Evolutionary conservation across 2,797 vertebrate genomes (phyloP), one percentile per base, ranked within the genome.

Genomic region (Cyprinodon diabolis): DNA sequence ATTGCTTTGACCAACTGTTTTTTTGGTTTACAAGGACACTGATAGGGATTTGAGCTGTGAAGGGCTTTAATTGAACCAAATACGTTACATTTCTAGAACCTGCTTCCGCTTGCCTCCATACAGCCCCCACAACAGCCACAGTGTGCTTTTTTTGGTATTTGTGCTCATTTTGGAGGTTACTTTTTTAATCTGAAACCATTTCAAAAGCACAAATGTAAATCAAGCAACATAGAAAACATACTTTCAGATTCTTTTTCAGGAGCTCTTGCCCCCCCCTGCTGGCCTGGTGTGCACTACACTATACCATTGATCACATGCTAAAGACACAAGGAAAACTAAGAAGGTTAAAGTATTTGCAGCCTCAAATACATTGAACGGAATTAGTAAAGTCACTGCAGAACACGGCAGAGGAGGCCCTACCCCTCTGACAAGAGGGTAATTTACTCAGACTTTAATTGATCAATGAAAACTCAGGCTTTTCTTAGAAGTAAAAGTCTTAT

Each of bases 51-150:
- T 69, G 30, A 52, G 70, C 48, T 66, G 45, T 83, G 43, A 87
- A 93, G 93, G 90, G 83, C 87, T 92, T 92, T 92, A 84, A 93
- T 93, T 91, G 92, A 90, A 85, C 82, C 71, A 58, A 78, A 92
- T 92, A 92, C 92, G 91, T 93, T 93, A 93, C 88, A 94, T 92
- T 92, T 93, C 91, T 93, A 90, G 90, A 91, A 90, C 92, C 88
- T 90, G 87, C 86, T 86, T 82, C 84, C 76, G 83, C 92, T 90
- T 86, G 91, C 88, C 86, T 86, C 80, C 66, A 74, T 87, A 47
- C 77, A 75, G 76, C 79, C 76, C 71, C 75, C 82, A 83, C 80
- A 80, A 62, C 82, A 79, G 81, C 78, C 78, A 72, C 79, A 79
- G 75, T 70, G 63, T 68, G 66, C 75, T 82, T 75, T 84, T 66